Conservation (phyloP, 2,888 invertebrate genomes). For the Scaptomyza reducta region DNA sequence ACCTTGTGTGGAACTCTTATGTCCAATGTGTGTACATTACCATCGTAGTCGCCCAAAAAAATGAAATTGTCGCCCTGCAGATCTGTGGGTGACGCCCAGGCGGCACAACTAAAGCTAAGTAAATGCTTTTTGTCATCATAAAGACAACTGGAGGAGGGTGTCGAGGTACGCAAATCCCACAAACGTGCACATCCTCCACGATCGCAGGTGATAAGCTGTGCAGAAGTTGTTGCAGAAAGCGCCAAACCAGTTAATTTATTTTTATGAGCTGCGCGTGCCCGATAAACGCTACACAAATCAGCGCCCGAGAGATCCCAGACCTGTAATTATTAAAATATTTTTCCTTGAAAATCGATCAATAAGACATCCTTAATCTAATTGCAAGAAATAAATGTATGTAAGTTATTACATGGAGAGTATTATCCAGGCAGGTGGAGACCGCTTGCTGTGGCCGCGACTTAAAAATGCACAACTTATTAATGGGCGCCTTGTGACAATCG, state of each 20-base stretch:
- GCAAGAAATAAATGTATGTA: not conserved
- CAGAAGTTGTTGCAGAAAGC: conserved; percentile 30
- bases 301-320: conserved; percentile 82
- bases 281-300: conserved; percentile 68
- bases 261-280: conserved; percentile 43
- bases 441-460: conserved; percentile 65
- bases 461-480: conserved; percentile 77
- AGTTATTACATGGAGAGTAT: conserved; percentile 76
- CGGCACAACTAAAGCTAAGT: conserved; percentile 58
- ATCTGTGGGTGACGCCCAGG: conserved; percentile 55
- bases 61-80: conserved; percentile 50
- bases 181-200: conserved; percentile 61
- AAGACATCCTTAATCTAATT: no score
- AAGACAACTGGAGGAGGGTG: conserved; percentile 47
- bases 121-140: conserved; percentile 47
- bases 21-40: conserved; percentile 63
- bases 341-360: no score
- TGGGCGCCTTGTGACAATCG: conserved; percentile 75
- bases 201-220: conserved; percentile 61
- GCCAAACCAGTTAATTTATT: conserved; percentile 59
- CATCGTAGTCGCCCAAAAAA: conserved; percentile 65
- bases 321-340: conserved; percentile 44
- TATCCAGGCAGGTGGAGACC: conserved; percentile 77
- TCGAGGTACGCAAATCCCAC: conserved; percentile 58
- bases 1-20: conserved; percentile 50